Percentiles rank a stretch among this genome's conserved stretches.
Evolutionary conservation across 2,888 invertebrate species (phyloP).

Genomic region (Phortica magna): DNA sequence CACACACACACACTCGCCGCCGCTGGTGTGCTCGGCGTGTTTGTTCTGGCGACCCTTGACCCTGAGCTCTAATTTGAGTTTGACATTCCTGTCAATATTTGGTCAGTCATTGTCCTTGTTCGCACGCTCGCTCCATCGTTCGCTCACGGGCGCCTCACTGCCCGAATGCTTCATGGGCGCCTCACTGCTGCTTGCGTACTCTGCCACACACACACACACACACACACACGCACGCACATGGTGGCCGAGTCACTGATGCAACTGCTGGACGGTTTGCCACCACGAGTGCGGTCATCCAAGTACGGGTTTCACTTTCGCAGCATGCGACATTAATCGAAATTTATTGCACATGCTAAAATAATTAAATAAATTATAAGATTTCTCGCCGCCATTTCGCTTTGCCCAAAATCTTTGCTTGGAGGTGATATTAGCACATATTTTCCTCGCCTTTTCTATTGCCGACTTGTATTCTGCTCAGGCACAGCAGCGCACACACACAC

Average conservation of each 20-base stretch:
- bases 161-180: conserved; percentile 23
- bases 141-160: conserved; percentile 45
- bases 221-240: not conserved
- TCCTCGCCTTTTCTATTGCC: conserved; percentile 49
- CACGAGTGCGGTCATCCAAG: not conserved
- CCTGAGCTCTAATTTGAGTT: conserved; percentile 73
- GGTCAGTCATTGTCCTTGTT: conserved; percentile 68
- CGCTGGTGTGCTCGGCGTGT: conserved; percentile 36
- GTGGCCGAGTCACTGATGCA: not conserved
- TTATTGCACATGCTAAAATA: conserved; percentile 70
- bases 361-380: conserved; percentile 72
- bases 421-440: conserved; percentile 8
- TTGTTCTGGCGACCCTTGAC: conserved; percentile 63
- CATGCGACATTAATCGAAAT: conserved; percentile 65
- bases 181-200: too few relatives aligned
- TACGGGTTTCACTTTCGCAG: conserved; percentile 28
- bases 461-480: conserved; percentile 41
- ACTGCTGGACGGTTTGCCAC: not conserved
- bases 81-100: conserved; percentile 74
- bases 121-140: conserved; percentile 47
- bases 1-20: not conserved
- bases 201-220: conserved; percentile 36
- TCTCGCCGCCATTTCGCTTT: conserved; percentile 44
- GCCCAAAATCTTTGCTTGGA: not conserved
- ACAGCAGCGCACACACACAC: not conserved